phyloP scores from a whole-genome alignment of 1,140 invertebrate genomes.

The Elymnias hypermnestra region DNA sequence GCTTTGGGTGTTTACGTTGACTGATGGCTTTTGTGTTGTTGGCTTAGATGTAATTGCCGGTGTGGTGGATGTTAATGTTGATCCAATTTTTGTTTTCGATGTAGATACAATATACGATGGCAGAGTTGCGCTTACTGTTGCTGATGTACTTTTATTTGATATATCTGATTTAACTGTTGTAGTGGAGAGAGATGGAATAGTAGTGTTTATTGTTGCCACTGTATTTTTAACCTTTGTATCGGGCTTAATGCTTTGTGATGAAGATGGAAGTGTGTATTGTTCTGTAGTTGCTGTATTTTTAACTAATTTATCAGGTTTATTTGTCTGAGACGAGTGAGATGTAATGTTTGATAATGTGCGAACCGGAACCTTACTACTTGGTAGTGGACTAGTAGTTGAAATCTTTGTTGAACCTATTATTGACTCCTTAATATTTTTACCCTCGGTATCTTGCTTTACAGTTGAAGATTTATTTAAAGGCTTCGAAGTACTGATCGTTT shows the following conservation, averaged over 20 bases:
- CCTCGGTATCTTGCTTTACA: too few species aligned
- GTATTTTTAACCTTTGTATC: too few species aligned
- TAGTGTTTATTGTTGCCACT: too few species aligned
- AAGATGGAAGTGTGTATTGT: slow-evolving; percentile 18
- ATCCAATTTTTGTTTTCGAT: slow-evolving; percentile 30
- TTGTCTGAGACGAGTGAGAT: slow-evolving; percentile 5
- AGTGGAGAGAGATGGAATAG: too few species aligned
- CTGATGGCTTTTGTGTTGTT: not conserved
- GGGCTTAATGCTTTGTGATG: too few species aligned
- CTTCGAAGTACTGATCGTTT: not conserved
- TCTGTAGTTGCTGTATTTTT: slow-evolving; percentile 4
- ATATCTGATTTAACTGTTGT: slow-evolving; percentile 1
- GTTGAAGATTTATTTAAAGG: slow-evolving; percentile 4
- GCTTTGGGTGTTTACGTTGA: slow-evolving; percentile 8
- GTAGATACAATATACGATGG: slow-evolving; percentile 30
- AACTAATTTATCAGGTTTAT: slow-evolving; percentile 1
- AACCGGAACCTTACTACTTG: not conserved
- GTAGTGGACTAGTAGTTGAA: slow-evolving; percentile 4
- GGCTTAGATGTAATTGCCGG: slow-evolving; percentile 10
- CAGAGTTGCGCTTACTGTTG: slow-evolving; percentile 11
- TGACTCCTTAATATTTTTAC: slow-evolving; percentile 6
- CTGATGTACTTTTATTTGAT: slow-evolving; percentile 4
- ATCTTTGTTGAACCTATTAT: not conserved
- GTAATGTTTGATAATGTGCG: slow-evolving; percentile 3
- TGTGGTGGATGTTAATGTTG: slow-evolving; percentile 15